These are phyloP conservation scores for Vulpes lagopus DNA, from an alignment of 2,113 vertebrate genomes.

Conservation along the genomic window DNA sequence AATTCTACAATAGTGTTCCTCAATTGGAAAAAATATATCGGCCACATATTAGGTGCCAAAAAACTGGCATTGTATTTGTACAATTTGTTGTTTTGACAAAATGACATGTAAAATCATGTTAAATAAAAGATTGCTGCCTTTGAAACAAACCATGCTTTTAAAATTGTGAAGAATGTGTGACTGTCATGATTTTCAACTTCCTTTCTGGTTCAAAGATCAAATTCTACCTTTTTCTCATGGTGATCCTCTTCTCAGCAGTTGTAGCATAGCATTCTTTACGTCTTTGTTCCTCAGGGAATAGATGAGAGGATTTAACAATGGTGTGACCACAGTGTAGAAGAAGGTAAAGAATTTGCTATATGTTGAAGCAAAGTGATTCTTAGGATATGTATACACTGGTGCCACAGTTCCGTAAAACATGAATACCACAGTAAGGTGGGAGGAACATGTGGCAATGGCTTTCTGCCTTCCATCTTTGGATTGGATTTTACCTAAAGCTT, in stretches of 20 bases:
- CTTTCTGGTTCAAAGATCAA: background rate
- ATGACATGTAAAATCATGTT: background rate
- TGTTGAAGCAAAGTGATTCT: background rate
- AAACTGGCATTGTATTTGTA: background rate
- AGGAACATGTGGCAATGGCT: slow-evolving; percentile 4
- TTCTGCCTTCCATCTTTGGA: slow-evolving; percentile 7
- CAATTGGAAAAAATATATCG: background rate
- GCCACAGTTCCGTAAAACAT: slow-evolving; percentile 31
- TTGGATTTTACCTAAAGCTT: slow-evolving; percentile 42
- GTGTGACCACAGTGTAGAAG: slow-evolving; percentile 22
- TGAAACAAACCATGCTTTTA: background rate
- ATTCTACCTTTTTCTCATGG: background rate
- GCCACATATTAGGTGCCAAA: background rate
- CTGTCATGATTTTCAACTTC: too few relatives aligned
- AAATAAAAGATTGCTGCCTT: background rate
- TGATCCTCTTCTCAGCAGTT: background rate
- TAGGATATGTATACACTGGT: background rate
- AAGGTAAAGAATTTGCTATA: slow-evolving; percentile 7
- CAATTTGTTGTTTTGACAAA: background rate
- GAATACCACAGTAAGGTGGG: slow-evolving; percentile 2
- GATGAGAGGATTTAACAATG: background rate
- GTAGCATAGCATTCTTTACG: background rate
- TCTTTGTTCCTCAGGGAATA: slow-evolving; percentile 48
- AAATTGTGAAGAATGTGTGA: too few relatives aligned
- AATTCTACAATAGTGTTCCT: background rate